Conservation (phyloP, 2,113 vertebrate genomes). For the Pachycephala philippinensis region DNA sequence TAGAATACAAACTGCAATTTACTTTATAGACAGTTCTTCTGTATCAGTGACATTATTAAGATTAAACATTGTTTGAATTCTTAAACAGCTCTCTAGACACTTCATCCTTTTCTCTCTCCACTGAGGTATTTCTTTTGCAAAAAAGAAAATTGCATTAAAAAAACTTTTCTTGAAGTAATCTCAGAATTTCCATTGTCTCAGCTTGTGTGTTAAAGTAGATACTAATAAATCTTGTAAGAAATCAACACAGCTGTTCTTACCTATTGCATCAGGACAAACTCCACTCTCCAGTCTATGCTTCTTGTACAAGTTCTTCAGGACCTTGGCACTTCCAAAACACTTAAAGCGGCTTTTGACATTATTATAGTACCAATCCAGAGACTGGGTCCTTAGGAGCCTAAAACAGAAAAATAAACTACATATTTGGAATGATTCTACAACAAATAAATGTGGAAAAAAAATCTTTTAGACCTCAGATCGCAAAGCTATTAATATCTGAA, state of each 20-base stretch:
- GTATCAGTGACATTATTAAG: background rate
- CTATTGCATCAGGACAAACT: conserved; percentile 78
- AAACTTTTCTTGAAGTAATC: background rate
- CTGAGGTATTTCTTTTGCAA: background rate
- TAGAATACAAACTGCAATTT: background rate
- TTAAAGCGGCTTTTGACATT: conserved; percentile 97
- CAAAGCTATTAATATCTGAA: background rate
- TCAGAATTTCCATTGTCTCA: background rate
- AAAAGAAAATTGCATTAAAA: background rate
- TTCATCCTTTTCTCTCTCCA: background rate
- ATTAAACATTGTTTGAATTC: background rate
- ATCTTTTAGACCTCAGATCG: background rate
- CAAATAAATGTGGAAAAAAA: background rate
- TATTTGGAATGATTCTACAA: background rate
- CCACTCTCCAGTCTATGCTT: conserved; percentile 89
- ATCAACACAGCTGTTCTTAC: conserved; percentile 59
- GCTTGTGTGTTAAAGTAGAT: background rate
- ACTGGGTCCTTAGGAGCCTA: conserved; percentile 89
- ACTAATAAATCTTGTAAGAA: background rate
- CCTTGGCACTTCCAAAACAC: conserved; percentile 96
- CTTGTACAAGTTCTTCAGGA: conserved; percentile 91
- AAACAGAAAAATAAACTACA: background rate
- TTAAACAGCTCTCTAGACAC: background rate
- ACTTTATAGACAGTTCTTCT: background rate
- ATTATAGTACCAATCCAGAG: conserved; percentile 97